These are phyloP conservation scores for Phrynosoma blainvillii DNA, from an alignment of 2,113 vertebrate species.

Conservation along the genomic window DNA sequence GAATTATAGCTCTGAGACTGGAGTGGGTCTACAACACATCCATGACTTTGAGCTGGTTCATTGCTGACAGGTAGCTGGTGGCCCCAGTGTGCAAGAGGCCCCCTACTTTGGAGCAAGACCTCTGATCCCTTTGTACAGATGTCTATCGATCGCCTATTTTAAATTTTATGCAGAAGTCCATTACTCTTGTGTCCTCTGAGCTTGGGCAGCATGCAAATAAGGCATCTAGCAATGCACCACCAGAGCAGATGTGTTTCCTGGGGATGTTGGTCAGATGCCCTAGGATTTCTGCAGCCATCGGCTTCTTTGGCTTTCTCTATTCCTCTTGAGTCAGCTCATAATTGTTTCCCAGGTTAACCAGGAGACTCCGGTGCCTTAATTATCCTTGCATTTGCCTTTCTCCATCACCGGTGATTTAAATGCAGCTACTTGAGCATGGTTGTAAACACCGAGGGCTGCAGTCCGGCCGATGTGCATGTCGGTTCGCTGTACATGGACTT, in stretches of 20 bases:
- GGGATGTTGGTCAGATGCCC: background rate
- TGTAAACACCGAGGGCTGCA: background rate
- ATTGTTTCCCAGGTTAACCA: background rate
- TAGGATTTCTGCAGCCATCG: background rate
- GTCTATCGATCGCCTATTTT: background rate
- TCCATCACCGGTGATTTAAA: background rate
- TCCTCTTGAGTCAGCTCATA: conserved; percentile 4
- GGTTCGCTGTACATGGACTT: no score
- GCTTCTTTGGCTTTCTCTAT: background rate
- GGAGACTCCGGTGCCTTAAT: conserved; percentile 6
- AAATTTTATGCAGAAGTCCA: no score
- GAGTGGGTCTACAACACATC: no score
- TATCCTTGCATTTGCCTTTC: conserved; percentile 9
- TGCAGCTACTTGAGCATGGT: background rate
- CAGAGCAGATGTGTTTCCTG: background rate
- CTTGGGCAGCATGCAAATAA: background rate
- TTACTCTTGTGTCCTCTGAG: background rate
- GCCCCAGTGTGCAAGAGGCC: background rate
- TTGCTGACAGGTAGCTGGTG: background rate
- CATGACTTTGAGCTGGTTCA: no score
- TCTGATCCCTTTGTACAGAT: no score
- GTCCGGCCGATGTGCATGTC: no score
- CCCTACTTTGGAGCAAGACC: background rate
- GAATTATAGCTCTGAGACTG: no score
- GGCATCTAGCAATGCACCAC: no score